Evolutionary conservation across 1,140 invertebrate genomes (phyloP).

Genomic region (Atta colombica): DNA sequence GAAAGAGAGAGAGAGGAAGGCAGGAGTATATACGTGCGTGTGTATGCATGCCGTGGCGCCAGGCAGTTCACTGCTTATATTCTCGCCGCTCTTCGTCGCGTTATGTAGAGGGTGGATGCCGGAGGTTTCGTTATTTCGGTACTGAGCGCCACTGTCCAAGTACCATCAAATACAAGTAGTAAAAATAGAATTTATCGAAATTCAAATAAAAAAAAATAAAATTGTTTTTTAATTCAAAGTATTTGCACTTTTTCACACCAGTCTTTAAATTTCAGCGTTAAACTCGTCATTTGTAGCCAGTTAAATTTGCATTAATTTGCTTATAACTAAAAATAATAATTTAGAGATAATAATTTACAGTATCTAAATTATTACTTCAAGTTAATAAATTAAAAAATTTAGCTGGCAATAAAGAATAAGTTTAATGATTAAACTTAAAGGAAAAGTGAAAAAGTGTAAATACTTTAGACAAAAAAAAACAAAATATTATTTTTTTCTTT

Average conservation of each 20-base stretch:
- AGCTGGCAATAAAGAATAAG: not conserved
- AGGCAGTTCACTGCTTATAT: conserved; percentile 66
- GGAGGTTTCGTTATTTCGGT: conserved; percentile 33
- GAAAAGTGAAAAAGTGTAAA: not conserved
- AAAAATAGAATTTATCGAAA: conserved; percentile 10
- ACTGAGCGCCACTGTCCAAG: conserved; percentile 6
- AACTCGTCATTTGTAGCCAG: not conserved
- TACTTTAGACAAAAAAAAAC: not conserved
- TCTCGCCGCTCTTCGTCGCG: conserved; percentile 35
- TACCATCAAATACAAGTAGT: conserved; percentile 45
- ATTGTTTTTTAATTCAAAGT: not conserved
- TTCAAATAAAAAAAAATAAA: not conserved
- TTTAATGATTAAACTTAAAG: not conserved
- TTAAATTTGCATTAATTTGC: not conserved
- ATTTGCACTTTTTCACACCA: not conserved
- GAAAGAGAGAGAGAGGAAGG: not conserved
- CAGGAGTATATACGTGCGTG: conserved; percentile 26
- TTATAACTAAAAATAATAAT: not conserved
- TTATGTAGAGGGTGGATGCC: conserved; percentile 39
- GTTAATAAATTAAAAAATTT: not conserved
- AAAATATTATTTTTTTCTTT: not conserved
- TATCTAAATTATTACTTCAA: not conserved
- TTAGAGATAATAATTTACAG: too few relatives aligned
- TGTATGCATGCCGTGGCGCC: conserved; percentile 69
- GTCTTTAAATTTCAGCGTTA: not conserved